phyloP scores from a whole-genome alignment of 2,888 invertebrate species.

The Plutella xylostella region DNA sequence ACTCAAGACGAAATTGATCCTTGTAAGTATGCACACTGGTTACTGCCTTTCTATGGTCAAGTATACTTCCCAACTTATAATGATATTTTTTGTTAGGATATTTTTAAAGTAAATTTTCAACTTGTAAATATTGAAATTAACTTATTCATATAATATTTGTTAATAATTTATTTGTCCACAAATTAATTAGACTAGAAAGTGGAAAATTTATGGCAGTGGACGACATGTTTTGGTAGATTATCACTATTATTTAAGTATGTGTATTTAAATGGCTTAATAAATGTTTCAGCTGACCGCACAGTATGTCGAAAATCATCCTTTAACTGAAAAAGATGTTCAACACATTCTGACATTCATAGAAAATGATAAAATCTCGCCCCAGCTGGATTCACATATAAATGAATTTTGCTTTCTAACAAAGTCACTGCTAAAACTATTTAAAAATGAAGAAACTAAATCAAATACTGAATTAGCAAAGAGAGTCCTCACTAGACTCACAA shows the following conservation, averaged over 20 bases:
- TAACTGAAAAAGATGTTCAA: constrained; percentile 32
- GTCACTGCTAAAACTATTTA: constrained; percentile 37
- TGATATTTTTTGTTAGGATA: no score
- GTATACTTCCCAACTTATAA: background rate
- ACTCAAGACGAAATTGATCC: constrained; percentile 44
- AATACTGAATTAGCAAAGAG: constrained; percentile 24
- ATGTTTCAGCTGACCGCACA: constrained; percentile 44
- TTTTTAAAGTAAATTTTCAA: no score
- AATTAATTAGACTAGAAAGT: no score
- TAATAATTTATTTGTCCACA: no score
- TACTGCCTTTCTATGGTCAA: background rate
- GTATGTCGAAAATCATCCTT: constrained; percentile 36
- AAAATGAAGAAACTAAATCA: constrained; percentile 19
- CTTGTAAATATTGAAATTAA: no score
- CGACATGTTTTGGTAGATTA: no score
- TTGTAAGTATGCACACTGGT: constrained; percentile 32
- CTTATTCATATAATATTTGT: no score
- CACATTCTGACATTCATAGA: constrained; percentile 40
- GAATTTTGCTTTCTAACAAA: constrained; percentile 38
- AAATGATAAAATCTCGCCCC: constrained; percentile 38
- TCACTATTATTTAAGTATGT: no score
- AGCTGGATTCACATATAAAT: constrained; percentile 35
- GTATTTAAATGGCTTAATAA: no score
- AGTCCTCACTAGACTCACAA: constrained; percentile 35
- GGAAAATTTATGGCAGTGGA: no score